These are phyloP conservation scores for Phacellophora camtschatica DNA, from an alignment of 30 jellyfish, hydroid and myxozoan species.

Conservation along the genomic window DNA sequence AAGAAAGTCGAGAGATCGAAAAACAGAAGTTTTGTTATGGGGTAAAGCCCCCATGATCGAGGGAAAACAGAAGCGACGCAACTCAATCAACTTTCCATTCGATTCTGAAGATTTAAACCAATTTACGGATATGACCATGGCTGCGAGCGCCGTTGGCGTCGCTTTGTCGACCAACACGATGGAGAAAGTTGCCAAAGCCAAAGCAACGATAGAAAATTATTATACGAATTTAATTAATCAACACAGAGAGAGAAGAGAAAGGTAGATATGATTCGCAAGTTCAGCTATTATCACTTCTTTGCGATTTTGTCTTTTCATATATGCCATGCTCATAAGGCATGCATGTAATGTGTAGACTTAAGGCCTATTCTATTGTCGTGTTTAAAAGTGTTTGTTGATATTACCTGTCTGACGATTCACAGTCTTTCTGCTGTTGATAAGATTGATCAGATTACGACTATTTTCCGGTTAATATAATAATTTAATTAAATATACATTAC, in stretches of 20 bases:
- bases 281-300: too few relatives aligned
- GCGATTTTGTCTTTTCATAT: too few relatives aligned
- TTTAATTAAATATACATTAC: too few relatives aligned
- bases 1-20: not conserved
- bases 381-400: too few relatives aligned
- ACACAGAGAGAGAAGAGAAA: conserved; percentile 84
- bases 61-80: not conserved
- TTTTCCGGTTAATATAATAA: too few relatives aligned
- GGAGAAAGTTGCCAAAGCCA: conserved; percentile 94
- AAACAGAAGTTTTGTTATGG: conserved; percentile 20
- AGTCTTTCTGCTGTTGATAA: too few relatives aligned
- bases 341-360: too few relatives aligned
- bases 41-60: not conserved
- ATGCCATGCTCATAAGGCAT: not conserved
- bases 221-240: conserved; percentile 88
- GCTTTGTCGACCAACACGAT: conserved; percentile 69
- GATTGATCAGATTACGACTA: too few relatives aligned
- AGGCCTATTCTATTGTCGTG: too few relatives aligned
- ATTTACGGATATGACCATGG: conserved; percentile 60
- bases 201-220: conserved; percentile 89
- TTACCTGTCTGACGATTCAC: too few relatives aligned
- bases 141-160: conserved; percentile 89
- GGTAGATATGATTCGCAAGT: not conserved
- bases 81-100: not conserved
- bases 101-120: not conserved